phyloP scores from a whole-genome alignment of 2,888 invertebrate genomes.

The Alsophila aescularia region DNA sequence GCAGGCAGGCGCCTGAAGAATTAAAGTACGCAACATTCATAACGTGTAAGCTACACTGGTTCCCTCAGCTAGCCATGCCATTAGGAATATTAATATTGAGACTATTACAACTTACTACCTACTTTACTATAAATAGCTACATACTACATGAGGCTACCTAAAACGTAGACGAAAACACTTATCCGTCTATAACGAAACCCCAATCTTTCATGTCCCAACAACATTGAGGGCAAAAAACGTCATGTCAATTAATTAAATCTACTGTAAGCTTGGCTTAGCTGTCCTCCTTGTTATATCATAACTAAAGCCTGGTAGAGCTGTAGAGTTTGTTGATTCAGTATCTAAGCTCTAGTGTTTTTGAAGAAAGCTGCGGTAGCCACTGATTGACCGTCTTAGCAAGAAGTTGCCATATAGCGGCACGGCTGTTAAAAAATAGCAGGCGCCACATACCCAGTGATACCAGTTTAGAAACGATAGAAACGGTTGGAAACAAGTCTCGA shows the following conservation, averaged over 20 bases:
- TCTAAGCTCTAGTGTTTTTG: slow-evolving; percentile 2
- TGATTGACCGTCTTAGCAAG: too few relatives aligned
- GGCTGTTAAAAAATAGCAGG: too few relatives aligned
- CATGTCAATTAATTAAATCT: slow-evolving; percentile 80
- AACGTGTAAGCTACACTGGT: too few relatives aligned
- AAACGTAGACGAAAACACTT: not conserved
- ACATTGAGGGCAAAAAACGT: slow-evolving; percentile 57
- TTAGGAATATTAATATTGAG: not conserved
- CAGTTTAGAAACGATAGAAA: too few relatives aligned
- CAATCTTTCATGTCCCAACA: slow-evolving; percentile 24
- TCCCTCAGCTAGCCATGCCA: too few relatives aligned
- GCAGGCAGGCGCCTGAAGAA: too few relatives aligned
- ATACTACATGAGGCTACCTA: too few relatives aligned
- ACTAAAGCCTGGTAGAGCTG: slow-evolving; percentile 59
- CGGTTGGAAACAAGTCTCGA: too few relatives aligned
- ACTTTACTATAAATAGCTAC: not conserved
- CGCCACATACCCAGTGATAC: too few relatives aligned
- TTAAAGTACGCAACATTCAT: too few relatives aligned
- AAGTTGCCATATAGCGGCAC: too few relatives aligned
- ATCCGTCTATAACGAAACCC: slow-evolving; percentile 17
- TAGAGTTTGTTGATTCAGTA: slow-evolving; percentile 23
- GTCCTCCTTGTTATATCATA: slow-evolving; percentile 74
- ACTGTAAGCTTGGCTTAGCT: slow-evolving; percentile 75
- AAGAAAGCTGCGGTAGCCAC: too few relatives aligned
- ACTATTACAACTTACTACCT: not conserved